Evolutionary conservation across 2,888 invertebrate species (phyloP).

Genomic region (Athalia cordata): DNA sequence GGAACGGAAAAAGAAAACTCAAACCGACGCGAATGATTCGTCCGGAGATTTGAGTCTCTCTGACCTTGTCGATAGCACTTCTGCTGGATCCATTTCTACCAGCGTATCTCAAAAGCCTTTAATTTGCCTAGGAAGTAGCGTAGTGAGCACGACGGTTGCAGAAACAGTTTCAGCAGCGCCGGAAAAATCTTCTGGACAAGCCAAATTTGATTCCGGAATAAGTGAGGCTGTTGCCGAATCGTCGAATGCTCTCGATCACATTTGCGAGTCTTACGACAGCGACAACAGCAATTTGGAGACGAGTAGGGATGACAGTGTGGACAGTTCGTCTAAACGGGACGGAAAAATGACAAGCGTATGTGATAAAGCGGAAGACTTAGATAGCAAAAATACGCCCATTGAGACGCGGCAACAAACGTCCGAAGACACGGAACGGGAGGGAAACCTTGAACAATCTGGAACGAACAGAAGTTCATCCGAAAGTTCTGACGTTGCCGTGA

Average conservation of each 20-base stretch:
- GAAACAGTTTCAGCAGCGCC: not conserved
- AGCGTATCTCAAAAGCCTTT: conserved; percentile 7
- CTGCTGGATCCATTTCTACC: conserved; percentile 7
- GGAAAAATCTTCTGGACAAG: not conserved
- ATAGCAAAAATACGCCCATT: not conserved
- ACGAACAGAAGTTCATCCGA: not conserved
- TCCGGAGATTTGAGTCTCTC: conserved; percentile 9
- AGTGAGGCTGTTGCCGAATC: conserved; percentile 19
- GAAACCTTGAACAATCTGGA: not conserved
- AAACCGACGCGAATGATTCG: not conserved
- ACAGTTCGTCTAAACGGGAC: conserved; percentile 9
- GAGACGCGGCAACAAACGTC: not conserved
- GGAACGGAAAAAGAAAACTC: conserved; percentile 43
- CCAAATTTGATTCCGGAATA: not conserved
- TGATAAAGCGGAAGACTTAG: not conserved
- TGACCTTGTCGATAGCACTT: conserved; percentile 22
- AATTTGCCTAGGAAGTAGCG: not conserved
- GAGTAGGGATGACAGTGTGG: conserved; percentile 6
- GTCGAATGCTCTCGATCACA: conserved; percentile 39
- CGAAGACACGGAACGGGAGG: not conserved
- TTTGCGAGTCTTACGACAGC: conserved; percentile 47
- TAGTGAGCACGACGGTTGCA: conserved; percentile 10
- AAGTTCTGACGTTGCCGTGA: conserved; percentile 22
- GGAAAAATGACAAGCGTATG: not conserved
- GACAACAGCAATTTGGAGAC: conserved; percentile 28